Evolutionary conservation across 2,797 vertebrate genomes (phyloP).

Genomic region (Rhadinocentrus ornatus): DNA sequence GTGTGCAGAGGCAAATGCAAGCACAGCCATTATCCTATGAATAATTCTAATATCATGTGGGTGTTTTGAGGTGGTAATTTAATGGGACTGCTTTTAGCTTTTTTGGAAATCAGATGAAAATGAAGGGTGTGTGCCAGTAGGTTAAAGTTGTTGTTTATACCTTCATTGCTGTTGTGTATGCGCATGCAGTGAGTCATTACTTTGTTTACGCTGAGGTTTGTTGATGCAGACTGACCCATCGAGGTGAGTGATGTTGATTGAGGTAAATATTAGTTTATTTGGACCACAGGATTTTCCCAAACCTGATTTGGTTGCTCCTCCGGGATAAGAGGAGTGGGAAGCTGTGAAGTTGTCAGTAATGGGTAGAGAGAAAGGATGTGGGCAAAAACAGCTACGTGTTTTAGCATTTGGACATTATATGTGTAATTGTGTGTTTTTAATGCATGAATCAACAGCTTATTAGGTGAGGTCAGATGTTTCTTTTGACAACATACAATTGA

Average conservation of each 20-base stretch:
- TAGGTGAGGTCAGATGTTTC: constrained; percentile 1
- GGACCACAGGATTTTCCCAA: constrained; percentile 39
- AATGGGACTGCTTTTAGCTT: constrained; percentile 50
- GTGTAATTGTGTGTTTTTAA: constrained; percentile 20
- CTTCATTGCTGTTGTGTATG: constrained; percentile 16
- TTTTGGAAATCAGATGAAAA: constrained; percentile 39
- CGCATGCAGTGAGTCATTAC: constrained; percentile 51
- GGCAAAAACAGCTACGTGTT: constrained; percentile 27
- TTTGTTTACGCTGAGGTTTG: constrained; percentile 49
- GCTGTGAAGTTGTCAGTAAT: constrained; percentile 8
- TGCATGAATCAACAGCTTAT: constrained; percentile 24
- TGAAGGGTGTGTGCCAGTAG: constrained; percentile 18
- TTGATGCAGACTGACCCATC: constrained; percentile 29
- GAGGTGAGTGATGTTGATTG: constrained; percentile 3
- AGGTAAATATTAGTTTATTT: constrained; percentile 36
- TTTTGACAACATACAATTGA: constrained; percentile 9
- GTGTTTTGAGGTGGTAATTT: constrained; percentile 38
- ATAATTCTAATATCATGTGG: constrained; percentile 43
- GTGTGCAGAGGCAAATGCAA: constrained; percentile 23
- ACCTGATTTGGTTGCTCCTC: constrained; percentile 26
- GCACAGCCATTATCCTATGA: constrained; percentile 41
- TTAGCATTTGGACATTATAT: constrained; percentile 21
- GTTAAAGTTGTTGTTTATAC: constrained; percentile 33
- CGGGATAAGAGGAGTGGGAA: constrained; percentile 26
- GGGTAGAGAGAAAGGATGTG: constrained; percentile 16